These are phyloP conservation scores for Xenopus petersii DNA, from an alignment of 2,797 vertebrate genomes.

Conservation along the genomic window DNA sequence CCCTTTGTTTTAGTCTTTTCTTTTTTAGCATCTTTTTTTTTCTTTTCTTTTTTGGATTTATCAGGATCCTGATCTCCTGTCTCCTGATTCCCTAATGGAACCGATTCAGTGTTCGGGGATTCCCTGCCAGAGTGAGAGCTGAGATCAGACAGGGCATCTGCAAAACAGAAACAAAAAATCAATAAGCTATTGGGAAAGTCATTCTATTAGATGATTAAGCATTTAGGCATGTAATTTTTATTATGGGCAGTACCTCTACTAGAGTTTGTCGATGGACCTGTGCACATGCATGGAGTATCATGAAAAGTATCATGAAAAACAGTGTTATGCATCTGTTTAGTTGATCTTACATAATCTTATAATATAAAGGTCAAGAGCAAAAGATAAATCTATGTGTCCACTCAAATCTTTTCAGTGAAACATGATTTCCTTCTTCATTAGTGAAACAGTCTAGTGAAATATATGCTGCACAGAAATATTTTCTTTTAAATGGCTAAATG, in stretches of 20 bases:
- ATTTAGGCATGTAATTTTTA: constrained; percentile 12
- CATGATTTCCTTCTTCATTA: no score
- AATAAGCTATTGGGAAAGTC: constrained; percentile 30
- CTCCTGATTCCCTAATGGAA: constrained; percentile 68
- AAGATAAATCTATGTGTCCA: constrained; percentile 12
- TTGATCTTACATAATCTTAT: constrained; percentile 19
- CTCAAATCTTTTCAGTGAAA: no score
- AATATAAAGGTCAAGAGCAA: constrained; percentile 10
- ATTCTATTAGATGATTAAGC: constrained; percentile 21
- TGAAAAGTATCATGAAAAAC: constrained; percentile 1
- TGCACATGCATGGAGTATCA: constrained; percentile 1
- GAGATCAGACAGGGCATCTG: constrained; percentile 84
- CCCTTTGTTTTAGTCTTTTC: constrained; percentile 79
- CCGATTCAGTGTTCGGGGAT: constrained; percentile 77
- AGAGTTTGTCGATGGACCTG: constrained; percentile 3
- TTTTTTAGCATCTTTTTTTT: constrained; percentile 84
- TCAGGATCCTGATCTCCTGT: constrained; percentile 60
- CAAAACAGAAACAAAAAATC: constrained; percentile 47
- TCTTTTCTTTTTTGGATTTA: constrained; percentile 82
- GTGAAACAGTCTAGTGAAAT: no score
- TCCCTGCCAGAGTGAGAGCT: constrained; percentile 83
- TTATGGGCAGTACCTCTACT: neutral
- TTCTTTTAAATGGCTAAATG: no score
- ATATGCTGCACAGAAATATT: no score
- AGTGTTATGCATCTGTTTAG: constrained; percentile 1